A percentile compares a stretch with the other conserved stretches of the same genome.
phyloP scores from a whole-genome alignment of 2,888 invertebrate species.

The Drosophila neutralis region DNA sequence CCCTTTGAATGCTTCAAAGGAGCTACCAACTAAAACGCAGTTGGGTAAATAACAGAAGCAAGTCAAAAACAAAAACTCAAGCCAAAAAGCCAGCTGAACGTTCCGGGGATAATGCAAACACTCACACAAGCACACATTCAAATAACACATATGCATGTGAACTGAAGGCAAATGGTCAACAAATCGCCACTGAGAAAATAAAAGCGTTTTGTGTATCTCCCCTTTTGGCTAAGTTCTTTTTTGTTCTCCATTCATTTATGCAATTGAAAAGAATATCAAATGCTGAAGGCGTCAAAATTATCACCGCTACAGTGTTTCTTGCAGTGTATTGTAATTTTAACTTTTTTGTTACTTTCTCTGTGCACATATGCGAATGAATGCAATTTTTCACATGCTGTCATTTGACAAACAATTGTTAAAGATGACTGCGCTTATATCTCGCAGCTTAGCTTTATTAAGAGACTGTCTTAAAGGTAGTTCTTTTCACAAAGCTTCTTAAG shows the following conservation, averaged over 20 bases:
- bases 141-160: constrained; percentile 20
- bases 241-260: constrained; percentile 57
- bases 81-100: constrained; percentile 71
- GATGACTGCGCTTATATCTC: constrained; percentile 9
- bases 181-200: constrained; percentile 63
- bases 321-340: constrained; percentile 57
- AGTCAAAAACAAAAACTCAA: constrained; percentile 51
- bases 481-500: background rate
- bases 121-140: constrained; percentile 9
- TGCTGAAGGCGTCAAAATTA: constrained; percentile 37
- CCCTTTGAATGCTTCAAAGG: constrained; percentile 12
- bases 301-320: constrained; percentile 27
- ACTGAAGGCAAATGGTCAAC: constrained; percentile 44
- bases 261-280: constrained; percentile 65
- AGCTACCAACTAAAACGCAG: constrained; percentile 45
- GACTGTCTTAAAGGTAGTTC: background rate
- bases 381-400: constrained; percentile 73
- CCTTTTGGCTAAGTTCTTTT: constrained; percentile 10
- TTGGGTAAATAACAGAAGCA: constrained; percentile 61
- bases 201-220: constrained; percentile 56
- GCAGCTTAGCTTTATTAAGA: constrained; percentile 17
- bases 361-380: constrained; percentile 68
- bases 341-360: constrained; percentile 42
- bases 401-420: constrained; percentile 21
- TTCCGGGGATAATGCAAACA: constrained; percentile 60